Evolutionary conservation across 2,888 invertebrate species (phyloP), one percentile per base, ranked within the genome.

Genomic region (Clunio marinus): DNA sequence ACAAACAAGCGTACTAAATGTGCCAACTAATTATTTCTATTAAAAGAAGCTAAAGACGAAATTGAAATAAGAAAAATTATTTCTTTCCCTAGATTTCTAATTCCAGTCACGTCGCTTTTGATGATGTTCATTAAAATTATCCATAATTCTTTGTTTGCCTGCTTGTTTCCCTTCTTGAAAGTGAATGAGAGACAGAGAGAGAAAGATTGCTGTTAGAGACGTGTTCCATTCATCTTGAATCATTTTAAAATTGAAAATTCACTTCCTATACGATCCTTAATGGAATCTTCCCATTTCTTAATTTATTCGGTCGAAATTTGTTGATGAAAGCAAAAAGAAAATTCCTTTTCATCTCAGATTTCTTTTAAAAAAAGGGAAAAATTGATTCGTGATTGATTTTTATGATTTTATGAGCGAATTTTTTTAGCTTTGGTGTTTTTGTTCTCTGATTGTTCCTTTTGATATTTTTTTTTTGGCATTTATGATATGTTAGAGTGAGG

Each of bases 111-210:
- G 68, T 68, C 20, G 8, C 24, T 28, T 32, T 55, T 68, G 68
- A 68, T 68, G 68, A 68, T 68, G 68, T 68, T 68, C 68, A 68
- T 68, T 68, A 68, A 68, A 68, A 68, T 57, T 58, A 37, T 68
- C 66, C 68, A 68, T 68, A 68, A 68, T 58, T 68, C 68, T 58
- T 58, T 68, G 68, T 68, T 32, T 66, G 55, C 35, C 51, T 55
- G 20, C 20, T 27, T 13, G 7, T 15, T 51, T 51, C 20, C 20
- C 41, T 10, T 41, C 41, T 17, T 51, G 51, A 17, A 51, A n/a
- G 51, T 51, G 51, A 2, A 51, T n/a, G n/a, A n/a, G n/a, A n/a
- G n/a, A n/a, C n/a, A n/a, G n/a, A n/a, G n/a, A n/a, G n/a, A n/a
- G n/a, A n/a, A n/a, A n/a, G n/a, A n/a, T n/a, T n/a, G n/a, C n/a